phyloP scores from a whole-genome alignment of 2,113 vertebrate genomes.

The Halichoeres trimaculatus region DNA sequence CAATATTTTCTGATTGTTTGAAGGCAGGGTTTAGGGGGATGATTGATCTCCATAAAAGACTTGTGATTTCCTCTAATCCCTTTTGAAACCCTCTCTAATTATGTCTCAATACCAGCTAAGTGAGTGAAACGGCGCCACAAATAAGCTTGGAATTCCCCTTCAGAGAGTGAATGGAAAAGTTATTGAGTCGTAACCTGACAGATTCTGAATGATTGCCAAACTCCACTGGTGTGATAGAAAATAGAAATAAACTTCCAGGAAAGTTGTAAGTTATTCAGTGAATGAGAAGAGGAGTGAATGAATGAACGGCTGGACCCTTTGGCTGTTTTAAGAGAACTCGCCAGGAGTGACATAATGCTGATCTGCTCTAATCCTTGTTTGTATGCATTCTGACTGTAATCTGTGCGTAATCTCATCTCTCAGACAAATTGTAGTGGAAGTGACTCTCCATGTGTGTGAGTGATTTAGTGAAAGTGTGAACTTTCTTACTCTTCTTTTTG shows the following conservation, averaged over 20 bases:
- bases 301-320: constrained; percentile 8
- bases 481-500: neutral
- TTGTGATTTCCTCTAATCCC: constrained; percentile 14
- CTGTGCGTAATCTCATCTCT: constrained; percentile 62
- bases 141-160: neutral
- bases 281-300: constrained; percentile 36
- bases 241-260: constrained; percentile 4
- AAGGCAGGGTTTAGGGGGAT: constrained; percentile 16
- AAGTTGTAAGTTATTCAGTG: neutral
- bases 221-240: neutral
- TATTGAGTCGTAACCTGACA: neutral
- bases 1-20: neutral
- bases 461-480: no score
- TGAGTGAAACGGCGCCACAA: constrained; percentile 18
- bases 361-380: constrained; percentile 70
- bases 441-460: no score
- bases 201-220: neutral
- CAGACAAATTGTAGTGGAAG: constrained; percentile 32
- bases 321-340: neutral
- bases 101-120: neutral
- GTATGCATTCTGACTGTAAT: constrained; percentile 71
- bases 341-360: constrained; percentile 64
- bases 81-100: constrained; percentile 37
- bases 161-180: neutral
- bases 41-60: constrained; percentile 30